Evolutionary conservation across 2,113 vertebrate genomes (phyloP).

Genomic region (Ceyx melanurus): DNA sequence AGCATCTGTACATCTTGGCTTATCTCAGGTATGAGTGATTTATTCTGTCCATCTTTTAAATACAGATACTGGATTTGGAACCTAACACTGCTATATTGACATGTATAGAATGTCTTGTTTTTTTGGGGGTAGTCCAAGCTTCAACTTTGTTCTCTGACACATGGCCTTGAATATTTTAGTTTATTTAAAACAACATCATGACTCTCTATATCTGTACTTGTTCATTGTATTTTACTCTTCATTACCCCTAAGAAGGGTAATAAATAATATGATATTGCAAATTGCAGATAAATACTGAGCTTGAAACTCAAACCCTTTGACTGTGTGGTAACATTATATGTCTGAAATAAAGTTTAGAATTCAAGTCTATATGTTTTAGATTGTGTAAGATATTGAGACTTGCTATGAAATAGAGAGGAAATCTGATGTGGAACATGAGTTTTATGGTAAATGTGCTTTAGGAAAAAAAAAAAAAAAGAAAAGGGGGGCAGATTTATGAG

Average conservation of each 20-base stretch:
- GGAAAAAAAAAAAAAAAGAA: conserved; percentile 5
- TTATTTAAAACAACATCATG: background rate
- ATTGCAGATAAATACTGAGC: background rate
- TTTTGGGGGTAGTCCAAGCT: background rate
- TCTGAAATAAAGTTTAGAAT: conserved; percentile 29
- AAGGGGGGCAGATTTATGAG: conserved; percentile 68
- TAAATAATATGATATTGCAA: conserved; percentile 20
- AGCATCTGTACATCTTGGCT: conserved; percentile 91
- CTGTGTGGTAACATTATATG: background rate
- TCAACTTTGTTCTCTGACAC: background rate
- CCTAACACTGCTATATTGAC: background rate
- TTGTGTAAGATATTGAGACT: conserved; percentile 36
- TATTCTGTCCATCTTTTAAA: background rate
- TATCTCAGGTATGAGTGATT: conserved; percentile 89
- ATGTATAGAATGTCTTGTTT: background rate
- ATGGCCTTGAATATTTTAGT: background rate
- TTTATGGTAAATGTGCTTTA: conserved; percentile 52
- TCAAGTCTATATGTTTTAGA: background rate
- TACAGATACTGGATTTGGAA: background rate
- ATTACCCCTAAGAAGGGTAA: conserved; percentile 41
- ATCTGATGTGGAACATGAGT: conserved; percentile 17
- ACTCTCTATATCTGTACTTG: conserved; percentile 4
- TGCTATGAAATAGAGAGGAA: conserved; percentile 22
- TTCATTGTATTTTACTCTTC: conserved; percentile 48
- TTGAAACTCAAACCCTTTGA: background rate